Percentiles rank a stretch among this genome's conserved stretches.
These are phyloP conservation scores for Acanthosepion lycidas DNA, from an alignment of 2,888 invertebrate genomes.

Conservation along the genomic window DNA sequence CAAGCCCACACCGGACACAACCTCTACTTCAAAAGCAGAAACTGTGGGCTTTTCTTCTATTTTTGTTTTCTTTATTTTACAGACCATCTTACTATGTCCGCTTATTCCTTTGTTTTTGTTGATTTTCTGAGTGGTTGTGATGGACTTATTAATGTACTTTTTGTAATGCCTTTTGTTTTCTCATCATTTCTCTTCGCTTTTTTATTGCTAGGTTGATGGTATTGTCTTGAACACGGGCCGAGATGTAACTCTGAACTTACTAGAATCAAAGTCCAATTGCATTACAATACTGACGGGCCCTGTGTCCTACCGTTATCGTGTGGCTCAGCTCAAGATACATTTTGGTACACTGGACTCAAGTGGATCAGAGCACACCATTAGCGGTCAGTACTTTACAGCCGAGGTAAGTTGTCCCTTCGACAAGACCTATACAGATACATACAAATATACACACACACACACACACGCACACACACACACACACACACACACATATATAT, in stretches of 20 bases:
- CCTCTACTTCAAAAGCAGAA: no score
- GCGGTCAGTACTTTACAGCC: slow-evolving; percentile 44
- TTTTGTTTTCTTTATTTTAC: neutral
- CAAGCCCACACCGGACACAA: no score
- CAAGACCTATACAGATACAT: neutral
- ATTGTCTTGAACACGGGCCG: slow-evolving; percentile 44
- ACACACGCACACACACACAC: no score
- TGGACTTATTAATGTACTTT: no score
- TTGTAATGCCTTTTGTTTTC: neutral
- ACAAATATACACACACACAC: no score
- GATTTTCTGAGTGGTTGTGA: no score
- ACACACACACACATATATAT: no score
- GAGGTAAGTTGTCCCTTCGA: neutral
- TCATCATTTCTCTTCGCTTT: neutral
- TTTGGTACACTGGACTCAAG: slow-evolving; percentile 38
- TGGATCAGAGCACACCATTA: slow-evolving; percentile 46
- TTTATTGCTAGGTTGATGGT: slow-evolving; percentile 34
- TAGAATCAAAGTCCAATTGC: slow-evolving; percentile 23
- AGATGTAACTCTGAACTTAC: slow-evolving; percentile 41
- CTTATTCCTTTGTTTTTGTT: no score
- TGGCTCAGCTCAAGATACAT: slow-evolving; percentile 40
- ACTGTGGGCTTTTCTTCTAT: neutral
- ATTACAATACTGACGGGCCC: slow-evolving; percentile 45
- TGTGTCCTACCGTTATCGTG: slow-evolving; percentile 42
- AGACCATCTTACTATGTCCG: no score